These are phyloP conservation scores for Sabellastarte sp. DNA, from an alignment of 2,888 invertebrate species.

Conservation along the genomic window DNA sequence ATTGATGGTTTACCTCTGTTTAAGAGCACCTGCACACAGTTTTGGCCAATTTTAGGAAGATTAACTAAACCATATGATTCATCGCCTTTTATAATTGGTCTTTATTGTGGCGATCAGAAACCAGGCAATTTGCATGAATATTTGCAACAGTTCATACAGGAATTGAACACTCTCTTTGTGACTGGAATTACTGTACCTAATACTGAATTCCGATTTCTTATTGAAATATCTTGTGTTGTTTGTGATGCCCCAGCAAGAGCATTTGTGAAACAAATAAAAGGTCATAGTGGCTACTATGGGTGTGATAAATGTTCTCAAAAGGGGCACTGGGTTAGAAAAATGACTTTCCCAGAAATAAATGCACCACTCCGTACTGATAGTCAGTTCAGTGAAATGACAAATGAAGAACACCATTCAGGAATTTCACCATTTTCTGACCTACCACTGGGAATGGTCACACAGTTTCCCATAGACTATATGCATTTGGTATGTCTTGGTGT, in stretches of 20 bases:
- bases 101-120: too few species aligned
- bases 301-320: slow-evolving; percentile 27
- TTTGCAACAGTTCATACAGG: too few species aligned
- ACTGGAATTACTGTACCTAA: too few species aligned
- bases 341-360: slow-evolving; percentile 7
- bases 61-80: too few species aligned
- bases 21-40: too few species aligned
- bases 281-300: slow-evolving; percentile 27
- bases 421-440: slow-evolving; percentile 9
- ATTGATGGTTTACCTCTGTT: too few species aligned
- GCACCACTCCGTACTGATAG: slow-evolving; percentile 1
- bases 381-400: background rate
- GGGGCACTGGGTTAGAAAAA: slow-evolving; percentile 7
- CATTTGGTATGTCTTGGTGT: slow-evolving; percentile 30
- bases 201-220: too few species aligned
- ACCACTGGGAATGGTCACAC: slow-evolving; percentile 15
- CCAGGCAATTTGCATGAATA: too few species aligned
- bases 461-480: slow-evolving; percentile 31
- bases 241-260: slow-evolving; percentile 33
- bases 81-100: too few species aligned
- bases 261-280: slow-evolving; percentile 24
- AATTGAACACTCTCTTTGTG: too few species aligned
- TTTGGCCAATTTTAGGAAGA: too few species aligned
- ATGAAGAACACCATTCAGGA: slow-evolving; percentile 4
- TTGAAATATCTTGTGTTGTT: too few species aligned